Evolutionary conservation across 2,888 invertebrate genomes (phyloP).

Genomic region (Agrochola circellaris): DNA sequence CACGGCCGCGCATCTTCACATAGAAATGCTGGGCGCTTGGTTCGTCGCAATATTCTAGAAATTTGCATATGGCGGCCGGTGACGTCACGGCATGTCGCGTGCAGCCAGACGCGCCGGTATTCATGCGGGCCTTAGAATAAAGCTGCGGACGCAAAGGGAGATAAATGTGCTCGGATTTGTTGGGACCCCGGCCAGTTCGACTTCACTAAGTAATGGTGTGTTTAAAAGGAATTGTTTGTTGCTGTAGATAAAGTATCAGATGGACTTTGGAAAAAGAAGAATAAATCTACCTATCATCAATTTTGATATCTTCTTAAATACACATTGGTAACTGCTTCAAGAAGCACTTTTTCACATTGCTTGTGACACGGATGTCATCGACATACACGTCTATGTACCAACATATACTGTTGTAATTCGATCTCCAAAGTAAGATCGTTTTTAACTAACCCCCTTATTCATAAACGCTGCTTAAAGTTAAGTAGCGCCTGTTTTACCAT

Average conservation of each 20-base stretch:
- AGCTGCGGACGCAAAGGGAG: slow-evolving; percentile 64
- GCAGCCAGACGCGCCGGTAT: slow-evolving; percentile 72
- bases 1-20: slow-evolving; percentile 74
- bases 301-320: background rate
- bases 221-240: slow-evolving; percentile 57
- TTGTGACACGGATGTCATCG: background rate
- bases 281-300: background rate
- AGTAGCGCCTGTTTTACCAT: no score
- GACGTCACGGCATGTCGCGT: slow-evolving; percentile 74
- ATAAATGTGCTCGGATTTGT: slow-evolving; percentile 66
- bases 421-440: background rate
- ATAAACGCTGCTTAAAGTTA: no score
- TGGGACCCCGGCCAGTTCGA: slow-evolving; percentile 51
- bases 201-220: slow-evolving; percentile 54
- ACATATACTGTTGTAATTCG: background rate
- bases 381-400: background rate
- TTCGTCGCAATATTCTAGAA: slow-evolving; percentile 69
- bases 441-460: background rate
- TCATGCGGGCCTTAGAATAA: slow-evolving; percentile 67
- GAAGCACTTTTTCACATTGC: background rate
- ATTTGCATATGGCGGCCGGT: slow-evolving; percentile 70
- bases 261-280: slow-evolving; percentile 15
- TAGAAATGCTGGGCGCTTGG: slow-evolving; percentile 67
- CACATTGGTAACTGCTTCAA: no score
- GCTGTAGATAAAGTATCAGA: slow-evolving; percentile 31